Conservation (phyloP, 1,140 invertebrate species). For the Apis dorsata region DNA sequence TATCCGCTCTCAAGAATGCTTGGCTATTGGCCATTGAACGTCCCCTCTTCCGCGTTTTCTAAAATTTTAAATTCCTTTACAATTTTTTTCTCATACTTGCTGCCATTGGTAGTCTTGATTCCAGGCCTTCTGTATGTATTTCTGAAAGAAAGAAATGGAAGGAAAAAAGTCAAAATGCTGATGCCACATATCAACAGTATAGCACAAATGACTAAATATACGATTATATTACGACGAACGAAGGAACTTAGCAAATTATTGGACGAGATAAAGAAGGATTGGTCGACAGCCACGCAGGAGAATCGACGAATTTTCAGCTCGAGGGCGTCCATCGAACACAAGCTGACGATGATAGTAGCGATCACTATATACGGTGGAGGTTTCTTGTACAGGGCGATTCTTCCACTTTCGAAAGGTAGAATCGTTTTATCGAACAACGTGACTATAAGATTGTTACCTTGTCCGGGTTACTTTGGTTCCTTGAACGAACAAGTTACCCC, state of each 20-base stretch:
- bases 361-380: slow-evolving; percentile 55
- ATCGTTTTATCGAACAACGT: slow-evolving; percentile 35
- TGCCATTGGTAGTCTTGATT: slow-evolving; percentile 6
- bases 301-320: slow-evolving; percentile 36
- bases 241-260: slow-evolving; percentile 54
- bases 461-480: slow-evolving; percentile 47
- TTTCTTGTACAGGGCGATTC: slow-evolving; percentile 42
- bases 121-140: slow-evolving; percentile 31
- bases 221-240: slow-evolving; percentile 42
- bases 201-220: slow-evolving; percentile 66
- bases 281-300: slow-evolving; percentile 3
- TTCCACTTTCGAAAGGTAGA: slow-evolving; percentile 53
- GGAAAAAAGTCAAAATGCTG: slow-evolving; percentile 59
- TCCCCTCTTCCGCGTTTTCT: neutral
- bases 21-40: neutral
- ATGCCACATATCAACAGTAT: slow-evolving; percentile 63
- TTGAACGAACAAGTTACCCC: slow-evolving; percentile 46
- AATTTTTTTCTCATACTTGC: neutral
- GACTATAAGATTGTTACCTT: slow-evolving; percentile 48
- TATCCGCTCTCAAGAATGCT: neutral
- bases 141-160: neutral
- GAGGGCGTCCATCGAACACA: slow-evolving; percentile 42
- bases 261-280: slow-evolving; percentile 37
- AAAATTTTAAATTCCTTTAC: neutral
- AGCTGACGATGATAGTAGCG: slow-evolving; percentile 26